Base-by-base conservation (phyloP, 2,888 invertebrate species). In the Hipparchia sbordonii region DNA sequence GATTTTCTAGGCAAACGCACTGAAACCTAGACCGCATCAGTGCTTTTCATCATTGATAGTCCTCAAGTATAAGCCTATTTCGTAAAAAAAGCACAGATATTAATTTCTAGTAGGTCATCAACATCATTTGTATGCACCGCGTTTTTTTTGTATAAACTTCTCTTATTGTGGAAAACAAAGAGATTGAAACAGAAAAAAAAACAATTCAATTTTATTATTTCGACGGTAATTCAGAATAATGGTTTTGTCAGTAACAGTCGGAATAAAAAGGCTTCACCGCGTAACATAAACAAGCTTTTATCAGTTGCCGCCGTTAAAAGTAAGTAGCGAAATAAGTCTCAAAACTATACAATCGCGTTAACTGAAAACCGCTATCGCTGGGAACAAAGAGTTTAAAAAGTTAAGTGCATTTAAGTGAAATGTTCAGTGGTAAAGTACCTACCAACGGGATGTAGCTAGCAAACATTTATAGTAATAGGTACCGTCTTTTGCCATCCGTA, bases 231-330 rank as follows among this genome's bases (percentile, higher is more conserved):
- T 57, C 67, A 45, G 45, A 65, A 67, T 57, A 57, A 67, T 8
- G 67, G 67, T 13, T 57, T 67, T 54, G 67, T 67, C 67, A 57
- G 67, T 67, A 56, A 46, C 57, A 57, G 46, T 12, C 13, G 56
- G 46, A 67, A 67, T 67, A 67, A 67, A 67, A 67, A 67, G 56
- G 67, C 57, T 67, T 46, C 56, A 23, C 46, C 57, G 67, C 67
- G 57, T 57, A 67, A 67, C 67, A 57, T 67, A 67, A 67, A 67
- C 67, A 67, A 67, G 67, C 56, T 67, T 67, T 67, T 67, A 67
- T 67, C 67, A 67, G 67, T 46, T 9, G n/a, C 12, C 12, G 56
- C 67, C 56, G 56, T 67, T 67, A 67, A 67, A 67, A 67, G 67
- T 67, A 67, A 67, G 46, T 57, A 57, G 67, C 56, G 67, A 13